Evolutionary conservation across 1,140 invertebrate genomes (phyloP).

Genomic region (Limonius californicus): DNA sequence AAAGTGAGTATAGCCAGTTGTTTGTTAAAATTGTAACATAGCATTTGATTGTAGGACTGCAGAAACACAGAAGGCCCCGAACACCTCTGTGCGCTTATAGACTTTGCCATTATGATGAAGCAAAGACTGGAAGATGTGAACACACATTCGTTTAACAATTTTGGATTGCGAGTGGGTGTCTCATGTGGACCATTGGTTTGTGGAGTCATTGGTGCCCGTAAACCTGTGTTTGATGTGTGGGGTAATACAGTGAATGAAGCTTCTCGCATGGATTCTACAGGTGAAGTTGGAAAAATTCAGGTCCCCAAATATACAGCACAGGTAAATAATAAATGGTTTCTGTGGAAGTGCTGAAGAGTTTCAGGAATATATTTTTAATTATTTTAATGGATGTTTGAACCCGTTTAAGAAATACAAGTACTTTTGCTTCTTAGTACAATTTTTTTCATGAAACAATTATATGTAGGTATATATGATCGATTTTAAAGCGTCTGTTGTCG

Average conservation of each 20-base stretch:
- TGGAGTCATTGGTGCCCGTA: slow-evolving; percentile 94
- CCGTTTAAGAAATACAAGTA: no score
- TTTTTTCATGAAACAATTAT: no score
- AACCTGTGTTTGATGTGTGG: slow-evolving; percentile 99
- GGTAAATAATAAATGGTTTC: no score
- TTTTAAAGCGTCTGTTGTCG: no score
- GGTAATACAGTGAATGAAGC: slow-evolving; percentile 92
- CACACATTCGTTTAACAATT: slow-evolving; percentile 96
- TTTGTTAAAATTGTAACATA: slow-evolving; percentile 2
- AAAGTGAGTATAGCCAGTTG: slow-evolving; percentile 49
- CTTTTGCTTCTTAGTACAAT: no score
- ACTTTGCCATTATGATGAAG: slow-evolving; percentile 91
- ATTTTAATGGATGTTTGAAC: no score
- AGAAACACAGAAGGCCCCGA: slow-evolving; percentile 60
- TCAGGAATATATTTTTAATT: no score
- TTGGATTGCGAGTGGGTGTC: slow-evolving; percentile 88
- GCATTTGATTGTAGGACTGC: slow-evolving; percentile 44
- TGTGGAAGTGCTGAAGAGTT: neutral
- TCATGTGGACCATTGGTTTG: slow-evolving; percentile 92
- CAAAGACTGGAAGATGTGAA: slow-evolving; percentile 89
- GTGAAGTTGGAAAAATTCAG: slow-evolving; percentile 82
- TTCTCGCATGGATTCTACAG: slow-evolving; percentile 89
- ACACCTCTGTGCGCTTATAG: slow-evolving; percentile 81
- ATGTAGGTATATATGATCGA: no score
- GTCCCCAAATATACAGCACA: slow-evolving; percentile 80